Percentiles rank a stretch among this genome's conserved stretches.
These are phyloP conservation scores for Matsumurasca onukii DNA, from an alignment of 1,140 invertebrate genomes.

Conservation along the genomic window DNA sequence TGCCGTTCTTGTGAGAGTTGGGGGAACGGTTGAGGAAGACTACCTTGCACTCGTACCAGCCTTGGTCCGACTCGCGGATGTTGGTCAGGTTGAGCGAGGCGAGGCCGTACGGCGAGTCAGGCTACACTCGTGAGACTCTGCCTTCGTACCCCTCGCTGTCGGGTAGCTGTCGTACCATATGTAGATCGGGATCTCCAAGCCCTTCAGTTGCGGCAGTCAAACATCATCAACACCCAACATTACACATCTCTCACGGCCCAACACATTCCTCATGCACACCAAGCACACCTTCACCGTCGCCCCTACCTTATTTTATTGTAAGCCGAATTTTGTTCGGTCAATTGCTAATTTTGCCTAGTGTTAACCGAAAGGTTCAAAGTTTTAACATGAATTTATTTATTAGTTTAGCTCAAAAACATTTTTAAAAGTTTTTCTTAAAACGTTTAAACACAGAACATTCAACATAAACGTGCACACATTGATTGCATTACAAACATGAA, in stretches of 20 bases:
- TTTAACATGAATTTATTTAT: no score
- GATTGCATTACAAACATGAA: no score
- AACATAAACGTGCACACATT: no score
- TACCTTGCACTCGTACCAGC: conserved; percentile 97
- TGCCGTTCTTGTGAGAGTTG: conserved; percentile 86
- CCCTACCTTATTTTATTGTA: no score
- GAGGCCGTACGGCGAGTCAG: conserved; percentile 81
- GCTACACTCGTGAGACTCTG: conserved; percentile 81
- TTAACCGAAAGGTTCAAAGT: no score
- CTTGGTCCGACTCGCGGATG: conserved; percentile 89
- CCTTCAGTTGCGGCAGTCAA: conserved; percentile 57
- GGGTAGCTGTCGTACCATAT: conserved; percentile 98
- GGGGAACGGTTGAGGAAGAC: conserved; percentile 93
- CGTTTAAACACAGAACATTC: no score
- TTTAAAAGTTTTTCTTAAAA: no score
- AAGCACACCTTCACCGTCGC: no score
- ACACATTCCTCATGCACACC: conserved; percentile 25
- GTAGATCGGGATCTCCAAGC: conserved; percentile 91
- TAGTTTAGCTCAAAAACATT: no score
- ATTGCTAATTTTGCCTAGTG: no score
- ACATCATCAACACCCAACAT: conserved; percentile 17
- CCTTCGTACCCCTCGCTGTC: conserved; percentile 88
- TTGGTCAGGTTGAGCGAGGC: conserved; percentile 93
- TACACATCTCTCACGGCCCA: conserved; percentile 44
- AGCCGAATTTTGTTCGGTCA: no score